A percentile compares a stretch with the other conserved stretches of the same genome.
Evolutionary conservation across 2,113 vertebrate genomes (phyloP).

Genomic region (Polyodon spathula): DNA sequence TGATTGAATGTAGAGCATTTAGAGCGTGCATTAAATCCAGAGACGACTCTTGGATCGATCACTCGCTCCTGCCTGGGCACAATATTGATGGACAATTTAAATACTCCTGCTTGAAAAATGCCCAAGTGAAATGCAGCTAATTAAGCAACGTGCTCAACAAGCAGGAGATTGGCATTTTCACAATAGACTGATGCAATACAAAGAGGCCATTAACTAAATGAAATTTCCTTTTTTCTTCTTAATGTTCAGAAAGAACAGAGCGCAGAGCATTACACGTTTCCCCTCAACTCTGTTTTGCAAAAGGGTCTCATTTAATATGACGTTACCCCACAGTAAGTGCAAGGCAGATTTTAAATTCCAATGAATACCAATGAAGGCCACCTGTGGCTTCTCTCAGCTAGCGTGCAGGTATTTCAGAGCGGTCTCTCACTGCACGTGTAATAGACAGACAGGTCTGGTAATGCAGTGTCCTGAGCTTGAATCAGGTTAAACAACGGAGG

Average conservation of each 20-base stretch:
- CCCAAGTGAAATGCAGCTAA: constrained; percentile 44
- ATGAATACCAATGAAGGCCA: too few species aligned
- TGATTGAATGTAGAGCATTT: too few species aligned
- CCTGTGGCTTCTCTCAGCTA: too few species aligned
- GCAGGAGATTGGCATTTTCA: constrained; percentile 41
- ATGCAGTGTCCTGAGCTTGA: too few species aligned
- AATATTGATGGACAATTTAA: constrained; percentile 46
- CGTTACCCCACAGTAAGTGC: too few species aligned
- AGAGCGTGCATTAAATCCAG: neutral
- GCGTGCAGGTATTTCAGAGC: too few species aligned
- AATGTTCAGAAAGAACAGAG: neutral
- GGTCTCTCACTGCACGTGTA: too few species aligned
- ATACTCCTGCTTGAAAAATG: constrained; percentile 35
- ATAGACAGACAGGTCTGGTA: too few species aligned
- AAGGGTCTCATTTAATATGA: neutral
- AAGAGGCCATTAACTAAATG: constrained; percentile 4
- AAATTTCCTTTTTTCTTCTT: neutral
- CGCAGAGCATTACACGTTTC: neutral
- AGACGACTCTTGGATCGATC: constrained; percentile 19
- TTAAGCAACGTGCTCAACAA: constrained; percentile 51
- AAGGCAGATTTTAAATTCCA: too few species aligned
- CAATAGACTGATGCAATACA: neutral
- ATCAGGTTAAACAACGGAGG: too few species aligned
- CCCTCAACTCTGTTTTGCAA: neutral
- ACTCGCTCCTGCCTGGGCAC: constrained; percentile 20